phyloP scores from a whole-genome alignment of 2,797 vertebrate species.

The Coracias cyanogaster region DNA sequence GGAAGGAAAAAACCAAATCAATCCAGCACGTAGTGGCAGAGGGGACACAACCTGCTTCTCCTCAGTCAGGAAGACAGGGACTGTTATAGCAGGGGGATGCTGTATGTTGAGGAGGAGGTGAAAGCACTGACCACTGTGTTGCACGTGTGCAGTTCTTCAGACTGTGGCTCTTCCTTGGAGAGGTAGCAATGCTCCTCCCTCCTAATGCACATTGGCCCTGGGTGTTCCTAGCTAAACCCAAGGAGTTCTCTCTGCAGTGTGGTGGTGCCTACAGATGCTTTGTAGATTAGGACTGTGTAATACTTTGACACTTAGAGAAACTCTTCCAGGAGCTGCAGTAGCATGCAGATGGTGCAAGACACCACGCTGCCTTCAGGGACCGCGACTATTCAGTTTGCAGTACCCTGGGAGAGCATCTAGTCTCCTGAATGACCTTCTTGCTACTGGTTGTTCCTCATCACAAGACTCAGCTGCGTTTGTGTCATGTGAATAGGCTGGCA shows the following conservation, averaged over 20 bases:
- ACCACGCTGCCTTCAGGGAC: not conserved
- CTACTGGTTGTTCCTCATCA: not conserved
- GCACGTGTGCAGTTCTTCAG: not conserved
- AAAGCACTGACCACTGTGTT: not conserved
- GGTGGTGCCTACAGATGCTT: not conserved
- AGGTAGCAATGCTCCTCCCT: not conserved
- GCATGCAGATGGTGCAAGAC: not conserved
- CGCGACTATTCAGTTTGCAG: fast-evolving
- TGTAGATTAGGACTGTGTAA: not conserved
- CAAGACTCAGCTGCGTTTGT: not conserved
- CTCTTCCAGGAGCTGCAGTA: not conserved
- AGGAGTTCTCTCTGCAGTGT: not conserved
- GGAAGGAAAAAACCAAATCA: not conserved
- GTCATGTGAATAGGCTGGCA: not conserved
- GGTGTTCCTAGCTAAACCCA: not conserved
- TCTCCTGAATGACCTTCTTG: not conserved
- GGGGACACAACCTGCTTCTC: not conserved
- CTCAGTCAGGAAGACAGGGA: not conserved
- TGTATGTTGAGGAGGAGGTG: not conserved
- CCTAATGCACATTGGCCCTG: fast-evolving
- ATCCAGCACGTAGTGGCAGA: not conserved
- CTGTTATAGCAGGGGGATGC: not conserved
- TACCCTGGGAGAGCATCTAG: not conserved
- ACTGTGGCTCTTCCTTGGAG: not conserved
- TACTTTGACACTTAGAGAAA: fast-evolving